phyloP scores from a whole-genome alignment of 2,113 vertebrate species.

The Kryptolebias marmoratus region DNA sequence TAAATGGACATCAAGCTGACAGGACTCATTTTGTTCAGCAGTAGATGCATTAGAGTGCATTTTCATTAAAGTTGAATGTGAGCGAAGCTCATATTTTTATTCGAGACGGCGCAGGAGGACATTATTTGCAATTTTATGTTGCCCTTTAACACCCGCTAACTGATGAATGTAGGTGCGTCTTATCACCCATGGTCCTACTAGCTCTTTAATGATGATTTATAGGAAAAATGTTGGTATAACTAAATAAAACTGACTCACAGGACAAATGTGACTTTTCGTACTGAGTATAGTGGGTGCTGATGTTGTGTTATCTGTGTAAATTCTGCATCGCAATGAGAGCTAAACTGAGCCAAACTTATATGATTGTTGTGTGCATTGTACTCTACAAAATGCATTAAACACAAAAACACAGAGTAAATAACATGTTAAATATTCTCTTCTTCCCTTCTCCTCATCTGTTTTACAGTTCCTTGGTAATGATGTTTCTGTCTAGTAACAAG shows the following conservation, averaged over 20 bases:
- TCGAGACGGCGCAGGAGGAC: background rate
- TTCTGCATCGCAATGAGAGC: too few species aligned
- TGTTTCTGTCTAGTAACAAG: constrained; percentile 1
- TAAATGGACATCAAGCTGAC: background rate
- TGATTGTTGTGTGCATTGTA: background rate
- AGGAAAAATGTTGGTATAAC: constrained; percentile 9
- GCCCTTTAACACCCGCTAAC: constrained; percentile 28
- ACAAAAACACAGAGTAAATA: too few species aligned
- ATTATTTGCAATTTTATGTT: constrained; percentile 26
- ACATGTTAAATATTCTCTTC: too few species aligned
- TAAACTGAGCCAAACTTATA: background rate
- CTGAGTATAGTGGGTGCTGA: background rate
- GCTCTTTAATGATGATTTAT: background rate
- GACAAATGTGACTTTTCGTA: background rate
- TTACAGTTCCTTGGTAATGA: background rate
- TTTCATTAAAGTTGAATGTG: constrained; percentile 47
- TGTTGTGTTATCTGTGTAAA: background rate
- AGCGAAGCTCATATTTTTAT: background rate
- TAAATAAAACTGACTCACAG: constrained; percentile 21
- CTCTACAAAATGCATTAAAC: background rate
- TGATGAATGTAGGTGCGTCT: background rate
- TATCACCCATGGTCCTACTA: background rate
- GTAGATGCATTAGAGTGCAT: constrained; percentile 34
- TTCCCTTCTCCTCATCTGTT: too few species aligned
- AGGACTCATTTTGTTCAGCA: background rate